Base-by-base conservation (phyloP, 2,797 vertebrate species). In the Cryptoprocta ferox region DNA sequence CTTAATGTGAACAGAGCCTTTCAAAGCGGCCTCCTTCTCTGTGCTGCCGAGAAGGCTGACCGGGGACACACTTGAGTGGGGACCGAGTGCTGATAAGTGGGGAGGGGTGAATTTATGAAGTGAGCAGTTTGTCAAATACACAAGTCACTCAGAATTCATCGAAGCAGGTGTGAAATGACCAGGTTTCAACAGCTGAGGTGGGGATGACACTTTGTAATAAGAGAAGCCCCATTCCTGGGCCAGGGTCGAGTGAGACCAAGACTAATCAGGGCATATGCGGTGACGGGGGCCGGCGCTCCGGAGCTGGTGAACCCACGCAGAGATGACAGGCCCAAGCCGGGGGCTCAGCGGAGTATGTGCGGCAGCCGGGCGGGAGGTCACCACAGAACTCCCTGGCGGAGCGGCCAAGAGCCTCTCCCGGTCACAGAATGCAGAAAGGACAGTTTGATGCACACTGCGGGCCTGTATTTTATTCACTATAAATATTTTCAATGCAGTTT, bases 131-230 rank as follows among this genome's bases (percentile, higher is more conserved):
- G 16, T 81, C 94, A 92, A 94, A 94, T 94, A 92, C 92, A 86
- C 73, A 63, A 83, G 94, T 86, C 88, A 0, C 81, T 92, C 81
- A 28, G 97, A 94, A 97, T 89, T 94, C 96, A 91, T 61, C 0
- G 7, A 93, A 91, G 91, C 97, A 97, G 93, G 90, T 97, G 97
- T n/a, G 59, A 95, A 96, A 91, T 48, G 96, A 95, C 84, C 96
- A 86, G 84, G 90, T 95, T 85, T 96, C 96, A 89, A 95, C 93
- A 97, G 95, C 96, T 89, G 97, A 95, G 90, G 93, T 88, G 68
- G 87, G 87, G 93, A 79, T 73, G 97, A 95, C 21, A 76, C 86
- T 97, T 92, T 97, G 97, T 95, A 97, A 97, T 92, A 56, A 80
- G 94, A 95, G 95, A 97, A 95, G 94, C 76, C 11, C 11, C 6